Evolutionary conservation across 2,888 invertebrate genomes (phyloP), one percentile per base, ranked within the genome.

Genomic region (Ethmia dodecea): DNA sequence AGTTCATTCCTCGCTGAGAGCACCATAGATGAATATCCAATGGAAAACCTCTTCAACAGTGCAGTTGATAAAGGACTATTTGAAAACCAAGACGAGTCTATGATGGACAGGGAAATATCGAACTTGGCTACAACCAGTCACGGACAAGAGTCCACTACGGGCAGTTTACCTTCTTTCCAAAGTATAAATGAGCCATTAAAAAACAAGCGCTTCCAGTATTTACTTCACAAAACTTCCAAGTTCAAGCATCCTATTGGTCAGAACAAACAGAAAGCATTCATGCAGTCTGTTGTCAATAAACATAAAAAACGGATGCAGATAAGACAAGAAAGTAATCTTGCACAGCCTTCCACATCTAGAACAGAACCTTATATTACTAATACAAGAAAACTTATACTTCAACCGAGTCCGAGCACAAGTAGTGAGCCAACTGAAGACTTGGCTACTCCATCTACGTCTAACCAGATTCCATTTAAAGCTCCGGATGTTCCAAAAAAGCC

Each of bases 241-340:
- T 83, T 81, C 43, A 86, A 86, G 45, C 86, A 84, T 55, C 86
- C 84, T 11, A 81, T 84, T 42, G 73, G 78, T 1, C 84, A 86
- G 38, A 86, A 75, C 55, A 87, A 87, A 43, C 86, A 86, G 44
- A 87, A 84, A 40, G 83, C 83, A 1, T 86, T 87, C 35, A 84
- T 86, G 77, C 86, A 86, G 49, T 84, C 86, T 38, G 76, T 86
- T 33, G 81, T 84, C 1, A 86, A 84, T 55, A 87, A 87, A 63
- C 86, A 86, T 44, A 83, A 84, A 59, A 86, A 86, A 49, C 69
- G 80, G 40, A 77, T 83, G 71, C 79, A 79, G 42, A 67, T 60
- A 40, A 59, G 68, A 31, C 74, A 75, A 42, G 80, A 81, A 28
- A 62, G 54, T 22, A 67, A 55, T 34, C 47, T 61, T 30, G 60